Percentiles rank a stretch among this genome's conserved stretches.
Conservation (phyloP, 1,140 invertebrate genomes). For the Rhagoletis zephyria region DNA sequence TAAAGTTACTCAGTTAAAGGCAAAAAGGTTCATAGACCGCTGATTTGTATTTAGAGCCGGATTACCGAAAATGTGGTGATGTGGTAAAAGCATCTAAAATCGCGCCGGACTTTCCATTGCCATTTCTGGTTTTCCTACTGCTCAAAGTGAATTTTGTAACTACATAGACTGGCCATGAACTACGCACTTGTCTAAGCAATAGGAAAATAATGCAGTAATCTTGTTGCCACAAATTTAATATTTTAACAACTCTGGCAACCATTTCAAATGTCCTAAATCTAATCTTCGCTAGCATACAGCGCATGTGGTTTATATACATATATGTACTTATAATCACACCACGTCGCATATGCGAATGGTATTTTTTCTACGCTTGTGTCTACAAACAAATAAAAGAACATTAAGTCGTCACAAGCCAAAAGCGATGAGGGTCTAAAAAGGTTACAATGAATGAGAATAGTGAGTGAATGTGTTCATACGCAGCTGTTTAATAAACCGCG, state of each 20-base stretch:
- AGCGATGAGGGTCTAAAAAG: background rate
- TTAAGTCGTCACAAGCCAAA: slow-evolving; percentile 14
- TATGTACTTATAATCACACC: background rate
- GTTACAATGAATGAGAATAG: background rate
- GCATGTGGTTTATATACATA: background rate
- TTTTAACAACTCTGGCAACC: background rate
- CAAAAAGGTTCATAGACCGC: no score
- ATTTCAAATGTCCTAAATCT: background rate
- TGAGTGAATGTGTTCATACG: background rate
- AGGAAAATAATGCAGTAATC: no score
- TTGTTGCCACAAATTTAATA: no score
- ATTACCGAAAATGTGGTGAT: no score
- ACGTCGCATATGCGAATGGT: background rate
- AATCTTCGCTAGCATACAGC: background rate
- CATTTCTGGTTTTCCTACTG: no score
- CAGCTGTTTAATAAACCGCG: background rate
- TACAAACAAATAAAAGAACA: background rate
- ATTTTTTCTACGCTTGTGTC: background rate
- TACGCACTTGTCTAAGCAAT: no score
- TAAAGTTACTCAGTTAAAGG: no score
- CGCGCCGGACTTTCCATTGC: no score
- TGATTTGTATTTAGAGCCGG: no score
- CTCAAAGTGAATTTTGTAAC: no score
- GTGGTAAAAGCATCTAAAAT: no score
- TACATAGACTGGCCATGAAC: no score